A percentile compares a stretch with the other conserved stretches of the same genome.
Evolutionary conservation across 2,113 vertebrate genomes (phyloP).

Genomic region (Climacteris rufus): DNA sequence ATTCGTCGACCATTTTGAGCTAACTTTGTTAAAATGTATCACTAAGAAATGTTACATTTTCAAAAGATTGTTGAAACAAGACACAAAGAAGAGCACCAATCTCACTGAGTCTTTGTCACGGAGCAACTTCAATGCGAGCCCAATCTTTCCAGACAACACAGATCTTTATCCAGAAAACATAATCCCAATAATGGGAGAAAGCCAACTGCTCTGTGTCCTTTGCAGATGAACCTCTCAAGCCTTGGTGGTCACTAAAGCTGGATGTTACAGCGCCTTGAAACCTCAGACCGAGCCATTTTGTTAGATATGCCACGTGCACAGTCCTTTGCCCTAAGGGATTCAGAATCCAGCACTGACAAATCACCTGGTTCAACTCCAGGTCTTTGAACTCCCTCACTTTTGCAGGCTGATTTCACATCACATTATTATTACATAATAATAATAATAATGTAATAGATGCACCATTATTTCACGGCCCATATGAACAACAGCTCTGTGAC

Average conservation of each 20-base stretch:
- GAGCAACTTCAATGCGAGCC: neutral
- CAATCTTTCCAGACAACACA: neutral
- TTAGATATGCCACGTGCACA: accelerated
- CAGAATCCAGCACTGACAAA: neutral
- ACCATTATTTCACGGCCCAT: accelerated
- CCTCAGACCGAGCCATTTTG: neutral
- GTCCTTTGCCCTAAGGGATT: neutral
- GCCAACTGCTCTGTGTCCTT: neutral
- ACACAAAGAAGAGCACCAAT: neutral
- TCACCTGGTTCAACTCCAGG: neutral
- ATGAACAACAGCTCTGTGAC: neutral
- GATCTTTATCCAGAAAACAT: neutral
- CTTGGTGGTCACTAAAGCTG: neutral
- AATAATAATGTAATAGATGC: too few relatives aligned
- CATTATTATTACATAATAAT: too few relatives aligned
- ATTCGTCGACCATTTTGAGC: neutral
- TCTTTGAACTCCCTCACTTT: neutral
- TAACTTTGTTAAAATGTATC: neutral
- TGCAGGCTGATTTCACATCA: neutral
- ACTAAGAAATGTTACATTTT: neutral
- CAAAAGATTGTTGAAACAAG: neutral
- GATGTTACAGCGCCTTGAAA: neutral
- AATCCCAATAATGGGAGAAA: accelerated
- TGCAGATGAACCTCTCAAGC: neutral
- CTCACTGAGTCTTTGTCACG: neutral